A percentile compares a stretch with the other conserved stretches of the same genome.
Evolutionary conservation across 2,113 vertebrate genomes (phyloP).

Genomic region (Vulpes ferrilata): DNA sequence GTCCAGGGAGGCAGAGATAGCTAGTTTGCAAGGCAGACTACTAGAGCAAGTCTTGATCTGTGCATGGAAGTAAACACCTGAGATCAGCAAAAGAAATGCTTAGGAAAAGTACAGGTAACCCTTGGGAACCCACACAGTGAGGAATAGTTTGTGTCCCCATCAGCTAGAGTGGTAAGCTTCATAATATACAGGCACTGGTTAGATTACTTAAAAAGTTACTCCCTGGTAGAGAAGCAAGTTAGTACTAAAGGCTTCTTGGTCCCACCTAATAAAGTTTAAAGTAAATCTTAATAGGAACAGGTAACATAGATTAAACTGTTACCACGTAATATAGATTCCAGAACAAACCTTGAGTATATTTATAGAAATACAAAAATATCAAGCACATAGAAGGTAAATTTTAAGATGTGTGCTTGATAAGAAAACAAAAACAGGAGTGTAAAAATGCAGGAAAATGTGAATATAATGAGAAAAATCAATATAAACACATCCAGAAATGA

Average conservation of each 20-base stretch:
- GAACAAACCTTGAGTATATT: background rate
- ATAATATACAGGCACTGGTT: background rate
- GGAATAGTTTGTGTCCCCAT: background rate
- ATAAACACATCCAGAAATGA: background rate
- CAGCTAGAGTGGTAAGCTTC: background rate
- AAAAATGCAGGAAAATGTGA: background rate
- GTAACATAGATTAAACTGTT: background rate
- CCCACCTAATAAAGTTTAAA: background rate
- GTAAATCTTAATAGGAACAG: background rate
- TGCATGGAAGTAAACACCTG: background rate
- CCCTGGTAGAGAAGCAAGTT: background rate
- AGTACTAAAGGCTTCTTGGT: background rate
- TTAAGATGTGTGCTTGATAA: background rate
- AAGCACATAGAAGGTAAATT: background rate
- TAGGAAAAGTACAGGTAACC: background rate
- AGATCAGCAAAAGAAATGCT: background rate
- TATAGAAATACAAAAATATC: background rate
- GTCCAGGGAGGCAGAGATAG: background rate
- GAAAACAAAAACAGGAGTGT: background rate
- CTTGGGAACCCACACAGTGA: background rate
- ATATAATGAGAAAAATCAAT: background rate
- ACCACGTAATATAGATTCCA: background rate
- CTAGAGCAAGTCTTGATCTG: background rate
- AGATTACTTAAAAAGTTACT: background rate
- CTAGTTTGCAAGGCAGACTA: background rate